These are phyloP conservation scores for Oenanthe melanoleuca DNA, from an alignment of 2,113 vertebrate genomes.

Conservation along the genomic window DNA sequence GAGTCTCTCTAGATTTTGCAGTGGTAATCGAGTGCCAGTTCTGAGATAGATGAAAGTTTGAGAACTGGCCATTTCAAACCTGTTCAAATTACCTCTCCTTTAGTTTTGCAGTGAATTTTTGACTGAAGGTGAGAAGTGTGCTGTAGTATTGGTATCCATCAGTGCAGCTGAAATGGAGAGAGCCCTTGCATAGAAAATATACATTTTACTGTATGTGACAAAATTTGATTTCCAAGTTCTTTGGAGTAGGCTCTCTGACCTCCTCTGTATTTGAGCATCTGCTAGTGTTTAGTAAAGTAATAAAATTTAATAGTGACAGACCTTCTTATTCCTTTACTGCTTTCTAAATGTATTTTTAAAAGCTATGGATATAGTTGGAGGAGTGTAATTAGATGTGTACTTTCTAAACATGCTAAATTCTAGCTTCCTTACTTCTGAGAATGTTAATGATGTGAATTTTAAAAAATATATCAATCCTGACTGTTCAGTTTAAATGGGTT, in stretches of 20 bases:
- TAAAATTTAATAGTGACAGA: slow-evolving; percentile 5
- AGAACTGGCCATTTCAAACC: not conserved
- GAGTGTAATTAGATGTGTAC: slow-evolving; percentile 39
- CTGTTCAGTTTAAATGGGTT: slow-evolving; percentile 58
- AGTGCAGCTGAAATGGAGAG: not conserved
- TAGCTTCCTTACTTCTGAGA: slow-evolving; percentile 64
- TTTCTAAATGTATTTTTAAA: slow-evolving; percentile 59
- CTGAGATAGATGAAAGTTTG: not conserved
- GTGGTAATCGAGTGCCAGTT: not conserved
- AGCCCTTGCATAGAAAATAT: not conserved
- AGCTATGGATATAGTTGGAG: slow-evolving; percentile 55
- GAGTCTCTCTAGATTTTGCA: not conserved
- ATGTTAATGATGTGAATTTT: slow-evolving; percentile 65
- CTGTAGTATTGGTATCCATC: not conserved
- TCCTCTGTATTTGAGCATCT: not conserved
- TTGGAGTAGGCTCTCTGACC: not conserved
- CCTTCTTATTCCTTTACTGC: slow-evolving; percentile 1
- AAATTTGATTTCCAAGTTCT: not conserved
- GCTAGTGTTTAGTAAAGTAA: not conserved
- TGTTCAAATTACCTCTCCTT: not conserved
- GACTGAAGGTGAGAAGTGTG: not conserved
- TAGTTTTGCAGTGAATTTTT: not conserved
- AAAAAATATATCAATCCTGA: slow-evolving; percentile 53
- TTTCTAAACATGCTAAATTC: slow-evolving; percentile 59
- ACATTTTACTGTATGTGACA: not conserved